Evolutionary conservation across 2,888 invertebrate species (phyloP), one percentile per base, ranked within the genome.

Genomic region (Drosophila peninsularis): DNA sequence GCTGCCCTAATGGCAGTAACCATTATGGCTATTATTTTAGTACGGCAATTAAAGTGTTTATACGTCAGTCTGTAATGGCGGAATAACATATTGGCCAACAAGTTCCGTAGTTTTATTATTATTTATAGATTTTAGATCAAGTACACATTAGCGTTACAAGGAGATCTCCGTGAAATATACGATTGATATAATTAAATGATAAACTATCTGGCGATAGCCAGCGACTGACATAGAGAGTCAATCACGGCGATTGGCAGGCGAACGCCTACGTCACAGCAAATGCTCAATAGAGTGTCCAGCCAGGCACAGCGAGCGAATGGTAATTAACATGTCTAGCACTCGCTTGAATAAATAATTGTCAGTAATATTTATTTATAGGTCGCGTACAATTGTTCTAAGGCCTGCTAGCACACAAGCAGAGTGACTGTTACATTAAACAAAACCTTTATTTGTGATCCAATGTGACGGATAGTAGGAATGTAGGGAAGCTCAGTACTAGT

Each of bases 1-100:
- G 27, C 17, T 5, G 17, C 19, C 36, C 37, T 45, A 67, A 66
- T 67, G 37, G 6, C 64, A 44, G 41, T 17, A 10, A 58, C 67
- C 37, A 66, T 49, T 66, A 66, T 37, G 19, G 37, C 32, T 66
- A 66, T 60, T 55, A 62, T 54, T 57, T 58, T 30, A 52, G 55
- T 37, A 27, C 32, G 19, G 39, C 13, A 50, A 62, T 56, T 55
- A 52, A 60, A 30, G 39, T 47, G 42, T 34, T 32, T 10, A 21
- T 13, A 52, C 36, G 34, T 24, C 34, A 14, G 56, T 7, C 19
- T 17, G 7, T 53, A 53, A 44, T 24, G 3, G 27, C 24, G n/a
- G 41, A 14, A 19, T 19, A 6, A 19, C 14, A 41, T 27, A n/a
- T 36, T 34, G 19, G 21, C 34, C n/a, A 36, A 34, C 50, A 50